phyloP scores from a whole-genome alignment of 2,797 vertebrate genomes.

The Bucorvus abyssinicus region DNA sequence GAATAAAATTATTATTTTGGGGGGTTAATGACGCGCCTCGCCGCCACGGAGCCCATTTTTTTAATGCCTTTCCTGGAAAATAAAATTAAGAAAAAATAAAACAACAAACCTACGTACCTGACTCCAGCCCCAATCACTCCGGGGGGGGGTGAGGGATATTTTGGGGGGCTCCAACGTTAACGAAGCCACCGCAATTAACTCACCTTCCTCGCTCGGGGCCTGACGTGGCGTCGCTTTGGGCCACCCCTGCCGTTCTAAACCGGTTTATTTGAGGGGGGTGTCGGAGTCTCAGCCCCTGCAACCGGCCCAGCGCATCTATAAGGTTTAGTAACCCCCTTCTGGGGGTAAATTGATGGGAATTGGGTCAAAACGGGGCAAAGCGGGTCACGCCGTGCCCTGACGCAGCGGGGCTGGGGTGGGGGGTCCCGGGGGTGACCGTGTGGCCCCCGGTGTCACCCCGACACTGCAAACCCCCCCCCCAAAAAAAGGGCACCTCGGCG shows the following conservation, averaged over 20 bases:
- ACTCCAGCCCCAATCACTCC: background rate
- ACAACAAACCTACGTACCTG: background rate
- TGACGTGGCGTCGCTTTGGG: background rate
- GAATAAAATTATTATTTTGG: background rate
- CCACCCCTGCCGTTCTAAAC: background rate
- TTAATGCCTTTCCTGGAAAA: background rate
- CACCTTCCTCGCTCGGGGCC: background rate
- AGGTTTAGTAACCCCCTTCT: background rate
- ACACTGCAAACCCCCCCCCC: rapidly evolving
- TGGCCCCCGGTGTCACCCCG: no score
- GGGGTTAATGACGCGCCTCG: rapidly evolving
- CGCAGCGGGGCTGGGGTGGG: no score
- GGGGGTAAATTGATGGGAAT: background rate
- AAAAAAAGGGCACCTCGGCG: background rate
- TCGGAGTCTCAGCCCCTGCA: background rate
- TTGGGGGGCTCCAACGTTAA: background rate
- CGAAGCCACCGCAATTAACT: background rate
- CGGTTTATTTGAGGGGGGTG: background rate
- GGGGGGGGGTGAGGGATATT: background rate
- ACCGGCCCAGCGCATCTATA: rapidly evolving
- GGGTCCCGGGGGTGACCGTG: no score
- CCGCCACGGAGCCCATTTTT: background rate
- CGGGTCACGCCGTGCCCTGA: no score
- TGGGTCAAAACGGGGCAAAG: background rate
- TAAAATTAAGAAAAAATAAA: no score